These are phyloP conservation scores for Agrochola circellaris DNA, from an alignment of 2,888 invertebrate species.

Conservation along the genomic window DNA sequence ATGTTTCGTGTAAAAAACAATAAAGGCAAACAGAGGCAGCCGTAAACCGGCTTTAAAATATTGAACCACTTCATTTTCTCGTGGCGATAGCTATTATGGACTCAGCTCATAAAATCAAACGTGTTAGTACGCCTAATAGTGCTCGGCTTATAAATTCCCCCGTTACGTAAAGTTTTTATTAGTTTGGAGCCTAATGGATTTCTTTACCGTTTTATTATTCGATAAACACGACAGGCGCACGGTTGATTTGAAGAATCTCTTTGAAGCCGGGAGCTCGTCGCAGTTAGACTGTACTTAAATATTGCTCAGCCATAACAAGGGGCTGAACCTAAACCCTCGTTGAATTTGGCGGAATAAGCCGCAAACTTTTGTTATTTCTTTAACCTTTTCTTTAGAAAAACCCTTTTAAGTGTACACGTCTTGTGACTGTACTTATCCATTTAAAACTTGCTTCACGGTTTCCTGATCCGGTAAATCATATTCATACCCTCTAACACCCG, in stretches of 20 bases:
- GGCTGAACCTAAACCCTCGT: slow-evolving; percentile 60
- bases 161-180: slow-evolving; percentile 74
- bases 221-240: slow-evolving; percentile 70
- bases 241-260: slow-evolving; percentile 75
- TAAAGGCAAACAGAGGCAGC: slow-evolving; percentile 72
- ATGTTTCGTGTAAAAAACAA: slow-evolving; percentile 79
- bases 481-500: slow-evolving; percentile 55
- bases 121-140: slow-evolving; percentile 66
- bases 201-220: slow-evolving; percentile 72
- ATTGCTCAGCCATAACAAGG: slow-evolving; percentile 65
- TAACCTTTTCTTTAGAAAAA: slow-evolving; percentile 70
- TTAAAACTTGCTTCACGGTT: slow-evolving; percentile 54
- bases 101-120: slow-evolving; percentile 74
- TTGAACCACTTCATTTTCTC: slow-evolving; percentile 78
- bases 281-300: slow-evolving; percentile 67
- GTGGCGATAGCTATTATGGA: slow-evolving; percentile 72
- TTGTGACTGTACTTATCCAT: slow-evolving; percentile 60
- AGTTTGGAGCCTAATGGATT: slow-evolving; percentile 73
- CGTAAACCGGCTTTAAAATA: slow-evolving; percentile 75
- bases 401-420: slow-evolving; percentile 70
- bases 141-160: slow-evolving; percentile 58
- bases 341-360: slow-evolving; percentile 76
- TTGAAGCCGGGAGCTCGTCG: slow-evolving; percentile 72
- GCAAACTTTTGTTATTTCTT: slow-evolving; percentile 73
- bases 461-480: slow-evolving; percentile 61